Percentiles rank a stretch among this genome's conserved stretches.
phyloP scores from a whole-genome alignment of 2,113 vertebrate species.

The Mustelus asterias region DNA sequence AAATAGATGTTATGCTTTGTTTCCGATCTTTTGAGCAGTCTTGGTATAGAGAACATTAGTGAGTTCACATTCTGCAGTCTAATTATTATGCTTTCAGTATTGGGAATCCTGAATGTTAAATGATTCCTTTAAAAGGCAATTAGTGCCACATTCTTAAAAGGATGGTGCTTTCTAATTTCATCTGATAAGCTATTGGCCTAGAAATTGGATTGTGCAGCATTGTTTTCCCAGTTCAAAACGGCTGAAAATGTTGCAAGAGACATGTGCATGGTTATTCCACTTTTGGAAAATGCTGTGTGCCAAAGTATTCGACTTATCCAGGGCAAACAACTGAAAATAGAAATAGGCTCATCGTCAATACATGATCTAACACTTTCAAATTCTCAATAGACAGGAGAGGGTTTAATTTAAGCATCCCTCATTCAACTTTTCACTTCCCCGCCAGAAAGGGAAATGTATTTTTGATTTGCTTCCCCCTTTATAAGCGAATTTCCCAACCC shows the following conservation, averaged over 20 bases:
- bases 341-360: too few species aligned
- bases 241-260: not conserved
- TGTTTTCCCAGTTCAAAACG: not conserved
- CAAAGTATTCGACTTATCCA: not conserved
- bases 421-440: too few species aligned
- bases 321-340: too few species aligned
- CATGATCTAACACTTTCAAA: too few species aligned
- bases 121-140: not conserved
- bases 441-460: too few species aligned
- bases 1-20: not conserved
- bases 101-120: not conserved
- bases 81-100: not conserved
- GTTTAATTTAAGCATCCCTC: too few species aligned
- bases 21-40: not conserved
- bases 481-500: too few species aligned
- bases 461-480: too few species aligned
- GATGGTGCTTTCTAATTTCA: not conserved
- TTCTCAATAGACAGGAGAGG: too few species aligned
- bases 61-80: not conserved
- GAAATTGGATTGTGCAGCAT: not conserved
- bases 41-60: not conserved
- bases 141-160: not conserved
- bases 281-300: not conserved
- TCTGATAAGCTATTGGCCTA: not conserved
- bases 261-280: not conserved